Percentiles rank a stretch among this genome's conserved stretches.
Conservation (phyloP, 2,113 vertebrate species). For the Aegotheles bennettii region DNA sequence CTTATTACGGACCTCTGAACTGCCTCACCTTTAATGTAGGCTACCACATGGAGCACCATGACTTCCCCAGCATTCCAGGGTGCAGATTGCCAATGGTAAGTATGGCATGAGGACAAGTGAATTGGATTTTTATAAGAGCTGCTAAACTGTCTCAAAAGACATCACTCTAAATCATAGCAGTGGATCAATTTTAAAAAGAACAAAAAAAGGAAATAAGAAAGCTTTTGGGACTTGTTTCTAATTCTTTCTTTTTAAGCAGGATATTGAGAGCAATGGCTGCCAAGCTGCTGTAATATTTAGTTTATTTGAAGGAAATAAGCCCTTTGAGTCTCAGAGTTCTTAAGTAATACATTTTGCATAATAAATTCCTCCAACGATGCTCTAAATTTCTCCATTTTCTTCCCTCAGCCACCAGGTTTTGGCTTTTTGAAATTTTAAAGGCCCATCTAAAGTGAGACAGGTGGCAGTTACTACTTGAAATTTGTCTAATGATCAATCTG, state of each 20-base stretch:
- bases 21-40: constrained; percentile 95
- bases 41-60: constrained; percentile 97
- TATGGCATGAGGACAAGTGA: neutral
- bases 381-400: neutral
- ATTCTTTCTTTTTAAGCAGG: neutral
- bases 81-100: constrained; percentile 90
- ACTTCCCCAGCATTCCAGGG: constrained; percentile 96
- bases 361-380: neutral
- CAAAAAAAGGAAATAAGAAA: too few relatives aligned
- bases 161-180: neutral
- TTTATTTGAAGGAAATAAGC: neutral
- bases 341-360: neutral
- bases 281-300: neutral
- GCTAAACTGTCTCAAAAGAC: neutral
- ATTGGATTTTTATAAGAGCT: neutral
- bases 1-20: constrained; percentile 94
- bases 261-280: neutral
- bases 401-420: neutral
- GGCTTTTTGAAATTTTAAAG: neutral
- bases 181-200: neutral
- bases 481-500: neutral
- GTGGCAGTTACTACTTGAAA: neutral
- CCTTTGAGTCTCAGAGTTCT: neutral
- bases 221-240: neutral
- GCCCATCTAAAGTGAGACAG: neutral